Conservation (phyloP, 2,888 invertebrate species). For the Odontothrips loti region DNA sequence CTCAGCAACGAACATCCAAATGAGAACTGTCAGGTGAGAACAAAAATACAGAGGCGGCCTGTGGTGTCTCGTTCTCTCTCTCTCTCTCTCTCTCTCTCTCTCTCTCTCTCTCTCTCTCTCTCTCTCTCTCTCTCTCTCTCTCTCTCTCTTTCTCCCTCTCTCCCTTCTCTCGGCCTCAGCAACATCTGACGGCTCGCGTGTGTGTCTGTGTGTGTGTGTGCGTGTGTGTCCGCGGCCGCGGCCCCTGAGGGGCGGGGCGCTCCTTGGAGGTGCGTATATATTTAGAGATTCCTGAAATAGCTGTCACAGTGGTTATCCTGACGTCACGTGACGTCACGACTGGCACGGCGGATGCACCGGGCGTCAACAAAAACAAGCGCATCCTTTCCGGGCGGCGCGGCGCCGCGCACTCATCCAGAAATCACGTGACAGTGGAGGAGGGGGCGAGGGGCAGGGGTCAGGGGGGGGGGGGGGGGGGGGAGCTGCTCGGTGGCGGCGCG, state of each 20-base stretch:
- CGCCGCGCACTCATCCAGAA: too few species aligned
- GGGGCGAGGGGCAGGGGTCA: too few species aligned
- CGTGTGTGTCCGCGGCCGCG: slow-evolving; percentile 31
- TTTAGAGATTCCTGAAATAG: slow-evolving; percentile 26
- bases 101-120: slow-evolving; percentile 32
- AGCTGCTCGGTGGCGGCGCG: too few species aligned
- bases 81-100: slow-evolving; percentile 32
- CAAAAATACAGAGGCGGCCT: slow-evolving; percentile 5
- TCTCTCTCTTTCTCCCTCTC: slow-evolving; percentile 13
- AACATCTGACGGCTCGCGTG: not conserved
- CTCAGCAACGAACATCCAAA: slow-evolving; percentile 15
- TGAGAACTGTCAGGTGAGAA: slow-evolving; percentile 26
- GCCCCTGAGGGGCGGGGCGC: not conserved
- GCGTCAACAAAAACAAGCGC: too few species aligned
- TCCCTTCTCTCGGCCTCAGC: slow-evolving; percentile 29
- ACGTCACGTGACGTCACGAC: not conserved
- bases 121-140: slow-evolving; percentile 31
- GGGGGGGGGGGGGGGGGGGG: too few species aligned
- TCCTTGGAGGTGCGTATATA: slow-evolving; percentile 4
- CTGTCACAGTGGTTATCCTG: not conserved
- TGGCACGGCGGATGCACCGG: too few species aligned
- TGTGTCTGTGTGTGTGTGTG: slow-evolving; percentile 28
- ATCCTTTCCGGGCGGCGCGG: too few species aligned
- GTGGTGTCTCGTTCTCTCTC: slow-evolving; percentile 22
- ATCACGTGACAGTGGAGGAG: too few species aligned